Conservation (phyloP, 1,140 invertebrate genomes). For the Paramacrobiotus metropolitanus region DNA sequence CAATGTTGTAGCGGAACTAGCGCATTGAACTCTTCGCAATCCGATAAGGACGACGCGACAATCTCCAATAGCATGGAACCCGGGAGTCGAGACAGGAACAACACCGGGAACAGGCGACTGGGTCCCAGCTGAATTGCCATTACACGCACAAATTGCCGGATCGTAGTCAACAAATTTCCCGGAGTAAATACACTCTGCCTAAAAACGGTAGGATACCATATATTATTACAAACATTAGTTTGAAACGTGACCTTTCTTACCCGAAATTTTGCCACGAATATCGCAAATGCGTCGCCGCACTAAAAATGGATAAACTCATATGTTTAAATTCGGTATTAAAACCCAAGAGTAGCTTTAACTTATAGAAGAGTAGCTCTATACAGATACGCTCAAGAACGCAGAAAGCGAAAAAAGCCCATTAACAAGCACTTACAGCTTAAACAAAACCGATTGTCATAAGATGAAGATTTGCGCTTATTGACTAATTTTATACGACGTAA, state of each 20-base stretch:
- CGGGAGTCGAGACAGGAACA: constrained; percentile 15
- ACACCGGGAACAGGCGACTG: background rate
- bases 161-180: background rate
- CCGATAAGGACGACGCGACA: constrained; percentile 67
- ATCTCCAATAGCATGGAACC: constrained; percentile 53
- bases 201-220: background rate
- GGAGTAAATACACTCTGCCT: background rate
- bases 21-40: constrained; percentile 87
- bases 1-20: constrained; percentile 72
- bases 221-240: no score
- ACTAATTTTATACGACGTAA: no score
- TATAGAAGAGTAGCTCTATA: no score
- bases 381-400: no score
- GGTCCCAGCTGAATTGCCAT: background rate
- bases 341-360: constrained; percentile 8
- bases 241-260: constrained; percentile 10
- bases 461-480: no score
- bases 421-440: no score
- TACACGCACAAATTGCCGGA: background rate
- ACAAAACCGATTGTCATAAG: no score
- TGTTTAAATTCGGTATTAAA: no score
- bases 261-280: constrained; percentile 52
- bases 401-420: no score
- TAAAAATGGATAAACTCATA: constrained; percentile 11
- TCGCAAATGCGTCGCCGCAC: constrained; percentile 18